Evolutionary conservation across 2,113 vertebrate species (phyloP), one percentile per base, ranked within the genome.

Genomic region (Thinocorus orbignyianus): DNA sequence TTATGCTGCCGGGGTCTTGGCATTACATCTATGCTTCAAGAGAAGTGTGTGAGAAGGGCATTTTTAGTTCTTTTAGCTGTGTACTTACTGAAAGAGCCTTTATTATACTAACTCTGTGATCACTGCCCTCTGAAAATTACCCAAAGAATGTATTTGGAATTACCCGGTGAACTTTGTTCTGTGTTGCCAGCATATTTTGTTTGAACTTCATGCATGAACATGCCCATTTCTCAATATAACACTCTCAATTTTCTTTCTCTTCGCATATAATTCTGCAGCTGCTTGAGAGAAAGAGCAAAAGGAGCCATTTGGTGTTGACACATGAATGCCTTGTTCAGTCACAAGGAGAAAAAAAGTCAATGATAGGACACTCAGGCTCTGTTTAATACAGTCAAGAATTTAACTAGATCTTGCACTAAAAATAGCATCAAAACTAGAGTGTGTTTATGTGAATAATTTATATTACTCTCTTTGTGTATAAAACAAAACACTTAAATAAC

Each of bases 161-260:
- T 94, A 94, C 65, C 24, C 1, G 0, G 72, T 94, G 88, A 95
- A 92, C 87, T 90, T 97, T 93, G 92, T 92, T 94, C 71, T 68
- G 25, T 73, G 68, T 65, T 95, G 90, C 91, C 91, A 91, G 79
- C 52, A 23, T 61, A 88, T 90, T 96, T 90, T 83, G 58, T 93
- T 95, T 96, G 81, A 95, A 95, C 88, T 95, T 97, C 91, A 79
- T 93, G 96, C 93, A 90, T n/a, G 72, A 88, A 95, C 97, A 90
- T 90, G 93, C 69, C 58, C 58, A 10, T 92, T 95, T 96, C 82
- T 93, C 93, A 83, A 48, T 82, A 60, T 62, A 95, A 74, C 46
- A 70, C 69, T 83, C 80, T 93, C 28, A n/a, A 5, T 77, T 86
- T 93, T 73, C 39, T 84, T 77, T 84, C 35, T 35, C 41, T 83